Percentiles rank a stretch among this genome's conserved stretches.
These are phyloP conservation scores for Acipenser ruthenus DNA, from an alignment of 2,797 vertebrate species.

Conservation along the genomic window DNA sequence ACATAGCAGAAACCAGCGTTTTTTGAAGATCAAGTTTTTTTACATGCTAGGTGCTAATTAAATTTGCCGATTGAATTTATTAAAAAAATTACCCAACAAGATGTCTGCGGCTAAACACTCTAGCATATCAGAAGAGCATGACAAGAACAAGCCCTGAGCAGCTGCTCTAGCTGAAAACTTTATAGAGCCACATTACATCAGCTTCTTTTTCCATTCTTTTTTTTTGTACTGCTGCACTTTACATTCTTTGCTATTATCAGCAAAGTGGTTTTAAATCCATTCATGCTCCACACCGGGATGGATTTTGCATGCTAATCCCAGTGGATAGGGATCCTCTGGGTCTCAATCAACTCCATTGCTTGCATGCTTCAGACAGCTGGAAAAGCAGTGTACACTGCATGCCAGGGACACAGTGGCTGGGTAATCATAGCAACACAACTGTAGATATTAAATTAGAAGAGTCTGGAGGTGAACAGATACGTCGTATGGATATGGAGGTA, in stretches of 20 bases:
- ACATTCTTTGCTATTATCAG: conserved; percentile 59
- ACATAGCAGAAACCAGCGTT: no score
- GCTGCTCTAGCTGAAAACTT: no score
- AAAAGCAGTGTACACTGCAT: conserved; percentile 52
- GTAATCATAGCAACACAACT: neutral
- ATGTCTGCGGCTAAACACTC: no score
- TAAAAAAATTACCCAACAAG: no score
- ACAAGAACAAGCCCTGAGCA: no score
- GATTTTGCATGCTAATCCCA: conserved; percentile 61
- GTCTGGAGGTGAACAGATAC: no score
- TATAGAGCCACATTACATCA: no score
- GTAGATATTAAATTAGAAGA: conserved; percentile 2
- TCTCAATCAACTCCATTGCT: conserved; percentile 54
- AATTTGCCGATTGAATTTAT: no score
- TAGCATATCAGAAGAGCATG: no score
- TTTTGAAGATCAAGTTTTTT: no score
- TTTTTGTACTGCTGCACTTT: conserved; percentile 24
- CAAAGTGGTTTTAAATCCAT: conserved; percentile 67
- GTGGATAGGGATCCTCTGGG: conserved; percentile 56
- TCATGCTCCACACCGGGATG: conserved; percentile 54
- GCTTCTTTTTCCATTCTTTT: no score
- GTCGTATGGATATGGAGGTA: neutral
- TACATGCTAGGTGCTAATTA: no score
- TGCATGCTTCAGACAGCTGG: conserved; percentile 63
- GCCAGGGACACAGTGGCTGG: conserved; percentile 29